Evolutionary conservation across 2,888 invertebrate genomes (phyloP).

Genomic region (Panopea generosa): DNA sequence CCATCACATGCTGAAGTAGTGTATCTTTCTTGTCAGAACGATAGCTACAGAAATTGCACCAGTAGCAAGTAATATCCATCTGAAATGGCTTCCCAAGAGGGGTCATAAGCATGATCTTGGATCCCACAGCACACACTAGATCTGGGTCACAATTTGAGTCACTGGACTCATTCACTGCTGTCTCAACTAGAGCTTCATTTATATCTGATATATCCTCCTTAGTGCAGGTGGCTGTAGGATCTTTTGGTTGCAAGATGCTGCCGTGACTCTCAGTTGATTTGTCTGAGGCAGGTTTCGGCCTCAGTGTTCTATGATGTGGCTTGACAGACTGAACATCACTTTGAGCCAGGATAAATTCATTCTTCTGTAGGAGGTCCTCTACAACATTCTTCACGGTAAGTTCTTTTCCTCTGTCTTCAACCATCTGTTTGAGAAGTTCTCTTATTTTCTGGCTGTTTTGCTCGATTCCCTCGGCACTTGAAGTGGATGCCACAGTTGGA

Average conservation of each 20-base stretch:
- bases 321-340: slow-evolving; percentile 67
- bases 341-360: slow-evolving; percentile 68
- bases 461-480: too few relatives aligned
- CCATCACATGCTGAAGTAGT: slow-evolving; percentile 72
- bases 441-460: not conserved
- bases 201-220: slow-evolving; percentile 64
- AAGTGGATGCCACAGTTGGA: too few relatives aligned
- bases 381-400: slow-evolving; percentile 64
- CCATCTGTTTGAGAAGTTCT: slow-evolving; percentile 8
- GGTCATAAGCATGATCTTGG: slow-evolving; percentile 66
- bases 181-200: slow-evolving; percentile 69
- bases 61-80: slow-evolving; percentile 72
- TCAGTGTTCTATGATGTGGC: slow-evolving; percentile 56
- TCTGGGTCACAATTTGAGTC: slow-evolving; percentile 67
- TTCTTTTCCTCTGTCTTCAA: slow-evolving; percentile 31
- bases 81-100: slow-evolving; percentile 63
- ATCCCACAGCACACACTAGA: slow-evolving; percentile 75
- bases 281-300: slow-evolving; percentile 14
- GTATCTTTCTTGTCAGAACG: slow-evolving; percentile 67
- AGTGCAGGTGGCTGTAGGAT: slow-evolving; percentile 66
- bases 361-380: slow-evolving; percentile 71
- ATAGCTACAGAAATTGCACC: slow-evolving; percentile 80
- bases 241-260: slow-evolving; percentile 64
- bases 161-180: slow-evolving; percentile 57
- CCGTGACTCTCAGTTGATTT: slow-evolving; percentile 3